These are phyloP conservation scores for Sitobion miscanthi DNA, from an alignment of 1,140 invertebrate species.

Conservation along the genomic window DNA sequence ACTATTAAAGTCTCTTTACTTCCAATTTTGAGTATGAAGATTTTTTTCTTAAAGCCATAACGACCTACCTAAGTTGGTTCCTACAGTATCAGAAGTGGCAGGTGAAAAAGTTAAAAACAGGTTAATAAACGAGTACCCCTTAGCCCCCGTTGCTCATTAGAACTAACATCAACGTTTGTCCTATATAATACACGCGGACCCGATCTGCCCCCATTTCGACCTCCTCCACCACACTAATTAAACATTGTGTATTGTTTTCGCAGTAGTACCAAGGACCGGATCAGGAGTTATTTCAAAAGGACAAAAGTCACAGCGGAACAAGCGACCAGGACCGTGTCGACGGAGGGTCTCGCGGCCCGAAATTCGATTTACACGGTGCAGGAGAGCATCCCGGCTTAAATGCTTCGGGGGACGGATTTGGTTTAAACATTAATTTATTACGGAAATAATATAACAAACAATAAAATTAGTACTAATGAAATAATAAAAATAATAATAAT, in stretches of 20 bases:
- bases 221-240: neutral
- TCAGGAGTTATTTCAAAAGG: constrained; percentile 39
- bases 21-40: neutral
- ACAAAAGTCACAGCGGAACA: constrained; percentile 34
- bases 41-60: neutral
- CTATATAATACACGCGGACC: neutral
- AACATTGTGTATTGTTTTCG: neutral
- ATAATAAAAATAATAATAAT: constrained; percentile 13
- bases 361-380: constrained; percentile 52
- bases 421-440: constrained; percentile 35
- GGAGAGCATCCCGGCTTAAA: constrained; percentile 34
- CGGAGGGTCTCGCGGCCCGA: constrained; percentile 28
- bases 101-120: neutral
- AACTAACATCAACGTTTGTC: neutral
- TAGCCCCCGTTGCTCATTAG: neutral
- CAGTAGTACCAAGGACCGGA: constrained; percentile 43
- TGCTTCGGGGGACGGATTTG: neutral
- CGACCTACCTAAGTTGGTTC: neutral
- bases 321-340: constrained; percentile 7
- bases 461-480: neutral
- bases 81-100: neutral
- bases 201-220: neutral
- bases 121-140: neutral
- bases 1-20: neutral
- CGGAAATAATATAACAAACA: constrained; percentile 15